Evolutionary conservation across 2,888 invertebrate species (phyloP).

Genomic region (Drosophila pseudotakahashii): DNA sequence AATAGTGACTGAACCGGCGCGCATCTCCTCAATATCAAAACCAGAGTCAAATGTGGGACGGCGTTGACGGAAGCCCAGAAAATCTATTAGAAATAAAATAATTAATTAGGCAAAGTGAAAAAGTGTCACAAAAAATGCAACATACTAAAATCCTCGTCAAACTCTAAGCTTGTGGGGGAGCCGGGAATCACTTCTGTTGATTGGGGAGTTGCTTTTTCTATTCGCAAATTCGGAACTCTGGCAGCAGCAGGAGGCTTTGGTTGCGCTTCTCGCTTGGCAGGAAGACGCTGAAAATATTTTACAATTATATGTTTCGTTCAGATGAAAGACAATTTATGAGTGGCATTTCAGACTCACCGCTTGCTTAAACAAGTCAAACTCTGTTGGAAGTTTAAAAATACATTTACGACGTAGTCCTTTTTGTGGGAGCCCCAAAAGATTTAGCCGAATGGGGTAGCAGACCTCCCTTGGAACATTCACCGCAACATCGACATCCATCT

Average conservation of each 20-base stretch:
- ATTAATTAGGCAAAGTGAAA: neutral
- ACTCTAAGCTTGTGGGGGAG: constrained; percentile 42
- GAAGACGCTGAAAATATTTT: constrained; percentile 43
- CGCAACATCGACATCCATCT: constrained; percentile 37
- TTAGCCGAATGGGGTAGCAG: constrained; percentile 35
- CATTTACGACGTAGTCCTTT: constrained; percentile 28
- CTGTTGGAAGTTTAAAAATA: constrained; percentile 48
- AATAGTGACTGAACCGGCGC: constrained; percentile 16
- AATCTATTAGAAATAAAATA: constrained; percentile 43
- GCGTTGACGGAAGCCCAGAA: constrained; percentile 54
- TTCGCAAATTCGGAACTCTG: neutral
- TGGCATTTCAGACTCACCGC: constrained; percentile 62
- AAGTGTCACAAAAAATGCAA: neutral
- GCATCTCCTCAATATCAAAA: constrained; percentile 51
- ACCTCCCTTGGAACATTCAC: constrained; percentile 41
- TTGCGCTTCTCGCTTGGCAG: constrained; percentile 23
- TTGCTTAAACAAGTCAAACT: constrained; percentile 71
- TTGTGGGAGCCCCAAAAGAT: constrained; percentile 44
- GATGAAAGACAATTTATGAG: neutral
- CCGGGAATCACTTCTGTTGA: neutral
- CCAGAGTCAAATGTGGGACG: constrained; percentile 61
- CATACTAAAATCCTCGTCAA: constrained; percentile 55
- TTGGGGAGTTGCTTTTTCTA: neutral
- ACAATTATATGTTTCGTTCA: neutral
- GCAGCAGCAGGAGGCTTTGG: neutral